Evolutionary conservation across 1,140 invertebrate genomes (phyloP).

Genomic region (Vanessa tameamea): DNA sequence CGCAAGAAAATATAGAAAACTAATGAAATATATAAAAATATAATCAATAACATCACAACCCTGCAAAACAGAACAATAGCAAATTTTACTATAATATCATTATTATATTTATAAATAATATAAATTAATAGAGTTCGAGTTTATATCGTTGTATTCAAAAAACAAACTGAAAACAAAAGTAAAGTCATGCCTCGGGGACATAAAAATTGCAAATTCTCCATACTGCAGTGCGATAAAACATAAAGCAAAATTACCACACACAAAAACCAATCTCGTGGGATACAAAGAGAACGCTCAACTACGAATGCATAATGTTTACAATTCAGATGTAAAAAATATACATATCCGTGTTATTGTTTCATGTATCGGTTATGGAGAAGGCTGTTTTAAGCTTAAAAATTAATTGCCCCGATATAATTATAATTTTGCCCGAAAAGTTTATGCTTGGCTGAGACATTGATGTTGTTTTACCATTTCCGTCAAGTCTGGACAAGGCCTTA

Average conservation of each 20-base stretch:
- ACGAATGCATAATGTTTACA: constrained; percentile 28
- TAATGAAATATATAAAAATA: too few relatives aligned
- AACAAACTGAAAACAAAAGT: neutral
- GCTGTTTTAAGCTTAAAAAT: too few relatives aligned
- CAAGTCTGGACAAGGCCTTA: too few relatives aligned
- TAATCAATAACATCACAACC: too few relatives aligned
- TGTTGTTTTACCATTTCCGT: too few relatives aligned
- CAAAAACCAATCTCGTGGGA: constrained; percentile 34
- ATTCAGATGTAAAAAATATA: constrained; percentile 20
- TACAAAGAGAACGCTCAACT: constrained; percentile 30
- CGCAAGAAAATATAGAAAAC: too few relatives aligned
- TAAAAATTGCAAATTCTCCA: constrained; percentile 17
- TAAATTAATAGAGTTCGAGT: neutral
- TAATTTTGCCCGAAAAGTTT: too few relatives aligned
- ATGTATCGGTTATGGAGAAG: neutral
- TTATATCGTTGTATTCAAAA: neutral
- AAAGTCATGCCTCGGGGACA: neutral
- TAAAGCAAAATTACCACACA: constrained; percentile 33
- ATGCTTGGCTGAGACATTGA: too few relatives aligned
- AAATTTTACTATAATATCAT: too few relatives aligned
- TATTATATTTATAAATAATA: too few relatives aligned
- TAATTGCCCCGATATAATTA: too few relatives aligned
- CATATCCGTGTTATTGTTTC: neutral
- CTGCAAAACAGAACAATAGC: too few relatives aligned
- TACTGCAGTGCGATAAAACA: constrained; percentile 35